Conservation (phyloP, 1,140 invertebrate genomes). For the Gonioctena quinquepunctata region DNA sequence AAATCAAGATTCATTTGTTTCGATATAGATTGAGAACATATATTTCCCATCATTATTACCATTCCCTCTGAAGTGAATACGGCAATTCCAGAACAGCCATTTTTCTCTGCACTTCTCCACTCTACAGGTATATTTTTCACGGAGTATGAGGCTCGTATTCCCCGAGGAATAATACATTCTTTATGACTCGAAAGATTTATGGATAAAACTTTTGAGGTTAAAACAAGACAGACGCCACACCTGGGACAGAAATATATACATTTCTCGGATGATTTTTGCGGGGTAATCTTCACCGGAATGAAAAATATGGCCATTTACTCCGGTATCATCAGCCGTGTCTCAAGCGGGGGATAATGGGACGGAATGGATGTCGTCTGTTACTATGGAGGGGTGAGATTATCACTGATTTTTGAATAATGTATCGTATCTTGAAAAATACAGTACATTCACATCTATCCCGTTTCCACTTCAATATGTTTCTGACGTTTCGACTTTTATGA, state of each 20-base stretch:
- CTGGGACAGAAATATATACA: constrained; percentile 15
- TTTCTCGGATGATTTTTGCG: constrained; percentile 10
- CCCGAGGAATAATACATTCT: constrained; percentile 14
- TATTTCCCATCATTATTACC: too few relatives aligned
- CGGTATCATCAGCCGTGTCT: background rate
- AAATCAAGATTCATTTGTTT: too few relatives aligned
- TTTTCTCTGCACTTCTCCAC: too few relatives aligned
- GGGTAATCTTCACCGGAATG: background rate
- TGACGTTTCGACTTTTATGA: too few relatives aligned
- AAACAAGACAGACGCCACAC: constrained; percentile 10
- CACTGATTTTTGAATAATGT: too few relatives aligned
- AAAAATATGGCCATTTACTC: background rate
- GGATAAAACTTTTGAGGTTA: constrained; percentile 15
- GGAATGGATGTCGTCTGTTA: background rate
- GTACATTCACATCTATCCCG: too few relatives aligned
- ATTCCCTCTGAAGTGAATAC: too few relatives aligned
- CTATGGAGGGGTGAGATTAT: too few relatives aligned
- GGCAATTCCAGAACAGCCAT: too few relatives aligned
- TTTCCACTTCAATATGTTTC: too few relatives aligned
- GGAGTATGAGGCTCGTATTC: background rate
- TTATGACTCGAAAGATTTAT: constrained; percentile 18
- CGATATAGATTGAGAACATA: too few relatives aligned
- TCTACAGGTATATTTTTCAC: constrained; percentile 7
- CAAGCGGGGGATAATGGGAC: background rate
- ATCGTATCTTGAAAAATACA: too few relatives aligned